These are phyloP conservation scores for Tridacna gigas DNA, from an alignment of 2,888 invertebrate genomes.

Conservation along the genomic window DNA sequence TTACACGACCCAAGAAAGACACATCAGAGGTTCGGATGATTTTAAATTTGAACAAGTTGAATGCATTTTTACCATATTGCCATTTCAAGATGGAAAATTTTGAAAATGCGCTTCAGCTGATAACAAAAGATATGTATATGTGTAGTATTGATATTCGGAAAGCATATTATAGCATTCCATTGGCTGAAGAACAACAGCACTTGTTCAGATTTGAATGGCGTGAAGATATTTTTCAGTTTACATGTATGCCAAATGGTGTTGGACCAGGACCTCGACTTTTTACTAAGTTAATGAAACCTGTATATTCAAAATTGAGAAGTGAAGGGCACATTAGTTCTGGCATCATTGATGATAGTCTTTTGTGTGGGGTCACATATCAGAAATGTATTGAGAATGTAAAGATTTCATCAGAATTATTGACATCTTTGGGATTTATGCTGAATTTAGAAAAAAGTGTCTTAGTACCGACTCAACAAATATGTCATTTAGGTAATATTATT, in stretches of 20 bases:
- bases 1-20: background rate
- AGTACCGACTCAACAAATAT: background rate
- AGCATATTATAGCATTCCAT: conserved; percentile 51
- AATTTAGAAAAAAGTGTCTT: conserved; percentile 37
- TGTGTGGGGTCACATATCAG: background rate
- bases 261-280: conserved; percentile 54
- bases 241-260: conserved; percentile 50
- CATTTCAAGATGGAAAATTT: too few relatives aligned
- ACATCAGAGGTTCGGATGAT: background rate
- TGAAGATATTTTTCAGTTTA: conserved; percentile 50
- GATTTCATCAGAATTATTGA: background rate
- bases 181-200: conserved; percentile 41
- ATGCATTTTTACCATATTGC: too few relatives aligned
- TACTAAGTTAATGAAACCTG: conserved; percentile 66
- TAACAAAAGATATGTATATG: too few relatives aligned
- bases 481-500: background rate
- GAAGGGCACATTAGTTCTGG: background rate
- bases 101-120: too few relatives aligned
- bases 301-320: conserved; percentile 51
- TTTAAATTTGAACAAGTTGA: too few relatives aligned
- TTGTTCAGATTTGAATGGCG: conserved; percentile 53
- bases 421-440: background rate
- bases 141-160: background rate
- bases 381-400: background rate
- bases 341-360: too few relatives aligned